phyloP scores from a whole-genome alignment of 1,140 invertebrate genomes.

The Teleopsis dalmanni region DNA sequence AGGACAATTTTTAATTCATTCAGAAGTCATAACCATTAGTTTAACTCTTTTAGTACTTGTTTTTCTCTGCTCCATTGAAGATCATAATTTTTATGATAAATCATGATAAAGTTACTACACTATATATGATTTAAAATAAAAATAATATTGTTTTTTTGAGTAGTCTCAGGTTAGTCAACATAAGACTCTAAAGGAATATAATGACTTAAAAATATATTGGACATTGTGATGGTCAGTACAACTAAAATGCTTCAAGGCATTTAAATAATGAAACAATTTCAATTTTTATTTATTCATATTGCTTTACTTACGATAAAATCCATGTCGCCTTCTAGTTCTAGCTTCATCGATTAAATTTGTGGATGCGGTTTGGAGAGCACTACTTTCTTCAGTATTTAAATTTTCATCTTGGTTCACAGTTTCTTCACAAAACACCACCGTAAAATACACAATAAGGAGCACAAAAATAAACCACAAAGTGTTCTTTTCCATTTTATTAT shows the following conservation, averaged over 20 bases:
- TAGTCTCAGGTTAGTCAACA: background rate
- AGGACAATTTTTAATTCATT: too few relatives aligned
- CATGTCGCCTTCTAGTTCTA: constrained; percentile 9
- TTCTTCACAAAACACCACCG: constrained; percentile 8
- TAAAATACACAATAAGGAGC: constrained; percentile 5
- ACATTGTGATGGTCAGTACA: background rate
- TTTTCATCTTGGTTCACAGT: background rate
- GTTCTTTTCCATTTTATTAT: constrained; percentile 8
- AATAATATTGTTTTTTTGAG: background rate
- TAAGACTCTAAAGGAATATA: background rate
- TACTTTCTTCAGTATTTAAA: background rate
- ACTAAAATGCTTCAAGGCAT: background rate
- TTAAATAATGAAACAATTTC: background rate
- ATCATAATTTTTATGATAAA: too few relatives aligned
- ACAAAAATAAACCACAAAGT: constrained; percentile 9
- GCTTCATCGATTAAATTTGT: background rate
- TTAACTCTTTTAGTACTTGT: too few relatives aligned
- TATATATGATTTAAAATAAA: too few relatives aligned
- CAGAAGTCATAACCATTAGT: too few relatives aligned
- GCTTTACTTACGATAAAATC: constrained; percentile 8
- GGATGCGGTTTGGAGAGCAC: background rate
- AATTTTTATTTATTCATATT: background rate
- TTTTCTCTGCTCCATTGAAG: too few relatives aligned
- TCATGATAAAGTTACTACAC: too few relatives aligned
- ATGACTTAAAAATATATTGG: background rate